Conservation (phyloP, 1,140 invertebrate species). For the Caenorhabditis briggsae region DNA sequence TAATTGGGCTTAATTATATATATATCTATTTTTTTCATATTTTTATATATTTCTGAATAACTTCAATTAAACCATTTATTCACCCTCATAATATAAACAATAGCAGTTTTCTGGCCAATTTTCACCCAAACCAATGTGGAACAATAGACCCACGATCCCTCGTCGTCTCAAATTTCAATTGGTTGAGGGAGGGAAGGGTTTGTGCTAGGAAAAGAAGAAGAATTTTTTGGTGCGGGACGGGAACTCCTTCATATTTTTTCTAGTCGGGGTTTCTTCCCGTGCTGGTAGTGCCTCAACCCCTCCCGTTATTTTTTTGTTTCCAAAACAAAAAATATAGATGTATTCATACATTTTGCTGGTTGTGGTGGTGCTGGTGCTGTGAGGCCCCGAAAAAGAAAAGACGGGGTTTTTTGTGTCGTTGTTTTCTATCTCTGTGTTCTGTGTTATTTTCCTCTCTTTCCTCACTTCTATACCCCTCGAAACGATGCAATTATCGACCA, state of each 20-base stretch:
- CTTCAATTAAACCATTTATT: too few species aligned
- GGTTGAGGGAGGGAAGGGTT: too few species aligned
- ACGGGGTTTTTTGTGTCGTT: neutral
- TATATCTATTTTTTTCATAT: too few species aligned
- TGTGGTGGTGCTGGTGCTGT: neutral
- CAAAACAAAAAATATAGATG: conserved; percentile 37
- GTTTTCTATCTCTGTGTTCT: neutral
- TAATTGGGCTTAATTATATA: too few species aligned
- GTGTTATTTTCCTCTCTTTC: neutral
- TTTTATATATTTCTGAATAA: too few species aligned
- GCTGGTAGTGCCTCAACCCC: neutral
- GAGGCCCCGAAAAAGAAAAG: neutral
- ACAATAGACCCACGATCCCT: neutral
- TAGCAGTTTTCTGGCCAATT: neutral
- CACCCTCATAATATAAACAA: neutral
- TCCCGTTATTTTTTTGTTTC: neutral
- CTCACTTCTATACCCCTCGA: neutral
- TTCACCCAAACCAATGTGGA: neutral
- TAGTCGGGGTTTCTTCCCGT: too few species aligned
- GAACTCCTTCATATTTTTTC: neutral
- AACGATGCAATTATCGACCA: conserved; percentile 49
- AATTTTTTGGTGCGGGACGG: neutral
- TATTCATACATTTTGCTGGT: conserved; percentile 26
- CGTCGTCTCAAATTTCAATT: conserved; percentile 32
- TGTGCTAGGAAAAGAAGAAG: neutral